Base-by-base conservation (phyloP, 2,113 vertebrate genomes). In the Trematocara stigmaticum region DNA sequence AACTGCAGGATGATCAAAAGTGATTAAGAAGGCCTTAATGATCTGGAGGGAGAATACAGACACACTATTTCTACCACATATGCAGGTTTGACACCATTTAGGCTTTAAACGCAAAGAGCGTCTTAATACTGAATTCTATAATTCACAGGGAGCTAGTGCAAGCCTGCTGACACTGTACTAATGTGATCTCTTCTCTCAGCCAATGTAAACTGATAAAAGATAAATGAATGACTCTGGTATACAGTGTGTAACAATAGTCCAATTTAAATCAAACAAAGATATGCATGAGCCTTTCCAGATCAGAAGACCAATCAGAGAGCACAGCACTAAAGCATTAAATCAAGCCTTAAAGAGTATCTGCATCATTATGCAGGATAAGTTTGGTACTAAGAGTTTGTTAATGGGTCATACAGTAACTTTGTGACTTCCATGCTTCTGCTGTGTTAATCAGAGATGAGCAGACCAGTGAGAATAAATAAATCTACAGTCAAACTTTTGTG, bases 191-290 rank as follows among this genome's bases (percentile, higher is more conserved):
- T 31, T 64, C 59, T 64, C 34, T 64, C 10, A 0, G 34, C 13
- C 18, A 13, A 0, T 66, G 18, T 0, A 40, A 40, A 40, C 3
- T 3, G 0, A 38, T 38, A 40, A 20, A 38, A 20, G 0, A 40
- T 40, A 0, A 66, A 3, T 3, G 61, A 20, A 6, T 66, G 2
- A 66, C 61, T 66, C 18, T 35, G 18, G n/a, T 13, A 66, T 40
- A 13, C 35, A 66, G 1, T 23, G 6, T 5, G 56, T 0, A 0
- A 5, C 10, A 66, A 66, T 5, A 40, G 6, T 64, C 4, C 18
- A 64, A 7, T 66, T 40, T 0, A 40, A n/a, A 66, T 66, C 0
- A 38, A 66, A 66, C 0, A 66, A 40, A 66, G 2, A 0, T n/a
- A 11, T 64, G 16, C 10, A 11, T 20, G 34, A 64, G 34, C 0